phyloP scores from a whole-genome alignment of 2,113 vertebrate genomes.

The Asarcornis scutulata region DNA sequence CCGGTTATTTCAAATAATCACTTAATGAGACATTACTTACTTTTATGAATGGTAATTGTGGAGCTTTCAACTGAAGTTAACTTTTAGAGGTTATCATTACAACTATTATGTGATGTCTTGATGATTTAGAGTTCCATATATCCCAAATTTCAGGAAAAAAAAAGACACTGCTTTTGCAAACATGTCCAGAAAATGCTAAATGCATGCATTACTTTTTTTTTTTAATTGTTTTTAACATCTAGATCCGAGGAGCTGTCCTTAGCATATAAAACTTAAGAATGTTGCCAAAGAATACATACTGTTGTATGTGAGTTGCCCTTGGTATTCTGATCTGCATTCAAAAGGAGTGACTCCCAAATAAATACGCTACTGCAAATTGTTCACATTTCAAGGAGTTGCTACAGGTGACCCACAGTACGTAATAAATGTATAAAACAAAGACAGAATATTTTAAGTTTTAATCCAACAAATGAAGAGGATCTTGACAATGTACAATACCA shows the following conservation, averaged over 20 bases:
- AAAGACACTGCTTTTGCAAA: not conserved
- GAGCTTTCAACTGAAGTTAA: not conserved
- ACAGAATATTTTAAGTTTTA: conserved; percentile 67
- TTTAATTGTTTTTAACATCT: not conserved
- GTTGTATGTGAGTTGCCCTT: not conserved
- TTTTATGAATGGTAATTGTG: not conserved
- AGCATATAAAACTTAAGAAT: not conserved
- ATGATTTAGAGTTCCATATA: not conserved
- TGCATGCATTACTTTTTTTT: not conserved
- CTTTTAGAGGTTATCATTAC: not conserved
- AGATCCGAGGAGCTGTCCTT: not conserved
- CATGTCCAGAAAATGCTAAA: not conserved
- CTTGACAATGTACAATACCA: conserved; percentile 59
- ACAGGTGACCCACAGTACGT: not conserved
- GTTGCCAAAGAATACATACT: not conserved
- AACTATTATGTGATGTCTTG: not conserved
- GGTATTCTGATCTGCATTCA: not conserved
- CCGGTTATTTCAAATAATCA: not conserved
- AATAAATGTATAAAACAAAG: conserved; percentile 21
- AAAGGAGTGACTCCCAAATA: not conserved
- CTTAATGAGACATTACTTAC: not conserved
- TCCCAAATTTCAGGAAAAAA: not conserved
- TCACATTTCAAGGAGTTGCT: not conserved
- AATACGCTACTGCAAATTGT: not conserved
- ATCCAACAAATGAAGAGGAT: conserved; percentile 63